Evolutionary conservation across 2,888 invertebrate genomes (phyloP), one percentile per base, ranked within the genome.

Genomic region (Eristalinus aeneus): DNA sequence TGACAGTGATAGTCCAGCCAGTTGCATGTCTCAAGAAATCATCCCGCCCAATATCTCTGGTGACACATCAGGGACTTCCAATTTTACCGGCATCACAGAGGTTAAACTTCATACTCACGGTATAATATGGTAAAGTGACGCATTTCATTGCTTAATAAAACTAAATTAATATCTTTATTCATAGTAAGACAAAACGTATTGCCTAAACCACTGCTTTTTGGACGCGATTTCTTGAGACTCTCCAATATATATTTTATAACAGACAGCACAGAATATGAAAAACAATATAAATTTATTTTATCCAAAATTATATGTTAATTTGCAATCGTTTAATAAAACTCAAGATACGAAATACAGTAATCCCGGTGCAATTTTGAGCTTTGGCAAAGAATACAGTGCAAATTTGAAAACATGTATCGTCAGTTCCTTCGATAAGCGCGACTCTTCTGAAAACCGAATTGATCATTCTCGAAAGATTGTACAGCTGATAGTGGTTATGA

Each of bases 1-100:
- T 34, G 64, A 64, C 20, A 64, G 20, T 63, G 63, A 34, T 63
- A 36, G 63, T 34, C 63, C 63, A 32, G 56, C 23, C 56, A 56
- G 31, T n/a, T 31, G 31, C 36, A 34, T 63, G 36, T 63, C 22
- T 20, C 36, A 63, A 63, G 63, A 63, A 63, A 63, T 63, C 27
- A 63, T 63, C n/a, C 36, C 63, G 31, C 36, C 36, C 63, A 63
- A 63, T 22, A 63, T 36, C 10, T 16, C 32, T 4, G 31, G 63
- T 16, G 63, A 63, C 63, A 63, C 32, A 36, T 36, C 22, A 32
- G 36, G 9, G 6, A 34, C 4, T 10, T 63, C 22, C 11, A 63
- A 32, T 11, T 56, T 56, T 56, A 22, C 22, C n/a, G 11, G 56
- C 22, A 56, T 22, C 20, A 56, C 56, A 3, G 56, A 23, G n/a